These are phyloP conservation scores for Pherbina coryleti DNA, from an alignment of 2,888 invertebrate species.

Conservation along the genomic window DNA sequence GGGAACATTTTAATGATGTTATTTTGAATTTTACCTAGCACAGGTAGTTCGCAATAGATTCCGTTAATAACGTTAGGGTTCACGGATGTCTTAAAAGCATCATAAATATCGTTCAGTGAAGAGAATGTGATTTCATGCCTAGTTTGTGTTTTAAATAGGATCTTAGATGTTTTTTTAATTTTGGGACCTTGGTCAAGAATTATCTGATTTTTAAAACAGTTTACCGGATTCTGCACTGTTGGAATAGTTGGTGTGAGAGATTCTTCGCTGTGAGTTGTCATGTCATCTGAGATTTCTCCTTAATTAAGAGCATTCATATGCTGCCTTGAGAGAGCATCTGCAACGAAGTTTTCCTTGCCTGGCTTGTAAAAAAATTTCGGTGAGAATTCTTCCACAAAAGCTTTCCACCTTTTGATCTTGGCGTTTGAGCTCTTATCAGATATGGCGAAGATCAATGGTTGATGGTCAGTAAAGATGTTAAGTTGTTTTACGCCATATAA, in stretches of 20 bases:
- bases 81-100: background rate
- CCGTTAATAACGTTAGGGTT: too few relatives aligned
- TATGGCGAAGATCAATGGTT: constrained; percentile 23
- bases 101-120: too few relatives aligned
- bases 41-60: constrained; percentile 17
- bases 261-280: background rate
- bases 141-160: background rate
- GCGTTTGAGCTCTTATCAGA: constrained; percentile 15
- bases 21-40: too few relatives aligned
- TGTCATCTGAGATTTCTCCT: background rate
- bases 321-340: constrained; percentile 29
- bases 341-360: constrained; percentile 23
- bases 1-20: too few relatives aligned
- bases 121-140: background rate
- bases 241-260: background rate
- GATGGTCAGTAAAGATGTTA: constrained; percentile 18
- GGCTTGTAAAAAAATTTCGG: constrained; percentile 31
- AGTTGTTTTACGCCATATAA: background rate
- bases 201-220: background rate
- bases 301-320: background rate
- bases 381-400: constrained; percentile 20
- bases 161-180: background rate
- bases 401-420: constrained; percentile 20
- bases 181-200: constrained; percentile 39
- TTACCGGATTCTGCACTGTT: too few relatives aligned